Evolutionary conservation across 2,888 invertebrate genomes (phyloP).

Genomic region (Sphaeridia pumilis): DNA sequence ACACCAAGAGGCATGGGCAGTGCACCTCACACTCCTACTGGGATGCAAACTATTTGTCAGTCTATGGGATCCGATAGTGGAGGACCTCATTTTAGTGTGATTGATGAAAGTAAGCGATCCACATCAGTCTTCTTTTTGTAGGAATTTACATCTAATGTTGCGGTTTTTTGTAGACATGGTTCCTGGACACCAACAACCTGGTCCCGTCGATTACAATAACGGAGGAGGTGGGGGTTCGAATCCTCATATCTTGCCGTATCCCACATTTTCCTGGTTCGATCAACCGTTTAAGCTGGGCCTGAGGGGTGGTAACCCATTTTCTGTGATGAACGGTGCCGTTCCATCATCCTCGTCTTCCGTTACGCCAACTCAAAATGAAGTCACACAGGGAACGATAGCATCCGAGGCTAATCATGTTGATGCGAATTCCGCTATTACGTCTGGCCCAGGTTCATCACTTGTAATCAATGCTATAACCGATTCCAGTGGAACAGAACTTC

Average conservation of each 20-base stretch:
- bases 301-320: constrained; percentile 34
- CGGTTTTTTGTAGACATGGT: too few relatives aligned
- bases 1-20: constrained; percentile 42
- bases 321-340: constrained; percentile 31
- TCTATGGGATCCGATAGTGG: constrained; percentile 6
- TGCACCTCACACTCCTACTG: constrained; percentile 32
- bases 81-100: constrained; percentile 11
- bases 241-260: constrained; percentile 28
- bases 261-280: constrained; percentile 32
- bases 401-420: too few relatives aligned
- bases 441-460: too few relatives aligned
- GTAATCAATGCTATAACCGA: too few relatives aligned
- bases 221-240: constrained; percentile 29
- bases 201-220: constrained; percentile 12
- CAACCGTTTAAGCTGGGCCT: constrained; percentile 26
- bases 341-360: constrained; percentile 16
- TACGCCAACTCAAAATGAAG: constrained; percentile 10
- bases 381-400: too few relatives aligned
- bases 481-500: too few relatives aligned
- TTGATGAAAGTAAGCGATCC: too few relatives aligned
- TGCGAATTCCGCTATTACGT: too few relatives aligned
- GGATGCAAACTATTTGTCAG: constrained; percentile 20
- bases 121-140: too few relatives aligned
- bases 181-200: constrained; percentile 9
- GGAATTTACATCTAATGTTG: too few relatives aligned